Percentiles rank a stretch among this genome's conserved stretches.
These are phyloP conservation scores for Protobothrops flavoviridis DNA, from an alignment of 2,113 vertebrate genomes.

Conservation along the genomic window DNA sequence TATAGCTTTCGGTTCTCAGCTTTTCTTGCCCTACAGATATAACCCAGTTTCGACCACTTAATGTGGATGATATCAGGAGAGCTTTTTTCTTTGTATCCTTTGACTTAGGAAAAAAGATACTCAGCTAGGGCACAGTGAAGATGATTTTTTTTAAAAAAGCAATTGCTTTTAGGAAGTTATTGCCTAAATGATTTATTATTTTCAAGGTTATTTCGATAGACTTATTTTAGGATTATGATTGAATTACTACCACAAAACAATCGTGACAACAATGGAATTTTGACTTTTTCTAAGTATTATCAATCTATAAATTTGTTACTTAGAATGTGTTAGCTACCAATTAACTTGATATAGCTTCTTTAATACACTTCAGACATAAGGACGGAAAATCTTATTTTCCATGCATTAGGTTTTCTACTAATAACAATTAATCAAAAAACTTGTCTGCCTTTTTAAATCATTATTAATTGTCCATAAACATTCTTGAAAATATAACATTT, in stretches of 20 bases:
- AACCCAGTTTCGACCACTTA: conserved; percentile 82
- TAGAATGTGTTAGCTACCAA: neutral
- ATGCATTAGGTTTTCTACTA: neutral
- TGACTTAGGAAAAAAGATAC: neutral
- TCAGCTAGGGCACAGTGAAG: neutral
- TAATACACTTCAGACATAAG: neutral
- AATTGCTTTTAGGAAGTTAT: neutral
- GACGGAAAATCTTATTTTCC: neutral
- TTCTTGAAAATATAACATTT: neutral
- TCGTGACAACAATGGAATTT: neutral
- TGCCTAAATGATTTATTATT: neutral
- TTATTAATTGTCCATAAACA: neutral
- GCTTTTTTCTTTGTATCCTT: conserved; percentile 98
- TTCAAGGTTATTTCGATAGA: neutral
- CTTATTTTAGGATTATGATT: neutral
- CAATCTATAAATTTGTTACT: neutral
- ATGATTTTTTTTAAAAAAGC: neutral
- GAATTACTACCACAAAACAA: neutral
- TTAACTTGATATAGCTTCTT: neutral
- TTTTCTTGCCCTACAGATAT: conserved; percentile 82
- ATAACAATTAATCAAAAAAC: neutral
- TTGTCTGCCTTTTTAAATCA: neutral
- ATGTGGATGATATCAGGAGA: conserved; percentile 85
- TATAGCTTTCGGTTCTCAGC: conserved; percentile 80
- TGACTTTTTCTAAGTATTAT: neutral